Percentiles rank a stretch among this genome's conserved stretches.
Evolutionary conservation across 2,888 invertebrate genomes (phyloP).

Genomic region (Synergus japonicus): DNA sequence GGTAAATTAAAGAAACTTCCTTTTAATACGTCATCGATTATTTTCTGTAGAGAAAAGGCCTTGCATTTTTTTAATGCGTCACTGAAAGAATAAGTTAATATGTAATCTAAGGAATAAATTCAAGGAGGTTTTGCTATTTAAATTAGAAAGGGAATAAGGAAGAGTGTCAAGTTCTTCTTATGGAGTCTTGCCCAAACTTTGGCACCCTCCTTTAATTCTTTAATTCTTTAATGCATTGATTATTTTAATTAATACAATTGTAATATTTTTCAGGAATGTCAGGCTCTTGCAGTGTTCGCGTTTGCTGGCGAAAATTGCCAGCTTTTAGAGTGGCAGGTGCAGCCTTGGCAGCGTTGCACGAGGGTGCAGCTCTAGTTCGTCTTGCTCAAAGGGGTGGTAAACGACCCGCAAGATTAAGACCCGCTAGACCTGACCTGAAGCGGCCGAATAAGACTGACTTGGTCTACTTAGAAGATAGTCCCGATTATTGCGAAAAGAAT

Average conservation of each 20-base stretch:
- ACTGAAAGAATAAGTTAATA: background rate
- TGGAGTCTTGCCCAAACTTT: too few species aligned
- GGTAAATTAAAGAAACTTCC: conserved; percentile 77
- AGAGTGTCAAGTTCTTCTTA: too few species aligned
- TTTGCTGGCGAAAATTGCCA: conserved; percentile 93
- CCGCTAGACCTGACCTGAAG: conserved; percentile 87
- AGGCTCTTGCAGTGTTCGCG: conserved; percentile 92
- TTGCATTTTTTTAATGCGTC: background rate
- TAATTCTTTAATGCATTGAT: background rate
- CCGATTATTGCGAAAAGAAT: conserved; percentile 93
- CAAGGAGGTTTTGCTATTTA: background rate
- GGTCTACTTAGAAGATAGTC: conserved; percentile 93
- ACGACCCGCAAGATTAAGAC: conserved; percentile 85
- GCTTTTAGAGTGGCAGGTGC: conserved; percentile 88
- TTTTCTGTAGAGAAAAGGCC: background rate
- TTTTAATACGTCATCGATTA: background rate
- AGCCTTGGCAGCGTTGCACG: conserved; percentile 87
- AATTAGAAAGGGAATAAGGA: too few species aligned
- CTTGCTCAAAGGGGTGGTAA: conserved; percentile 81
- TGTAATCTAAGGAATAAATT: background rate
- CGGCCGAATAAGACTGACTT: conserved; percentile 94
- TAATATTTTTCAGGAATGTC: conserved; percentile 81
- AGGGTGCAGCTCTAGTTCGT: conserved; percentile 91
- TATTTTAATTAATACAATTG: background rate
- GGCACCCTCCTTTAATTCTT: too few species aligned